A percentile compares a stretch with the other conserved stretches of the same genome.
Conservation (phyloP, 92 coral and sea anemone genomes). For the Palythoa grandis region DNA sequence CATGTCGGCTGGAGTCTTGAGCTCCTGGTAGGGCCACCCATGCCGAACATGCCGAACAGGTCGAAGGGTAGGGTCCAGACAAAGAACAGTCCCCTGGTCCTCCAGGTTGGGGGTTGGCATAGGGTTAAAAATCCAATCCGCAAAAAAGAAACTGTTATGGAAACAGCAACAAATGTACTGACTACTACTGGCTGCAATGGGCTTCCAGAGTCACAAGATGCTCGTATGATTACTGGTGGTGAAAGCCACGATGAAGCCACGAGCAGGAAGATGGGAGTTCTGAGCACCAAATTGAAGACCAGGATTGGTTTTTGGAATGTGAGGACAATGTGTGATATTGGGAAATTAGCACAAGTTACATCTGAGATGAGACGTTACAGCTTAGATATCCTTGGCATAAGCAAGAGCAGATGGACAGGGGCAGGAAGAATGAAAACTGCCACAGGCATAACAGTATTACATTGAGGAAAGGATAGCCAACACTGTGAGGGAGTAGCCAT, state of each 20-base stretch:
- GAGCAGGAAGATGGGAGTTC: slow-evolving; percentile 16
- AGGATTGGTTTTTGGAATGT: slow-evolving; percentile 44
- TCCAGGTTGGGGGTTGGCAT: too few species aligned
- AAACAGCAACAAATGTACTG: too few species aligned
- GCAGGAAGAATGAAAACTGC: slow-evolving; percentile 21
- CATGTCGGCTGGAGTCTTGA: too few species aligned
- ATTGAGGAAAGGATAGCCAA: not conserved
- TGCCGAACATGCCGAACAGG: too few species aligned
- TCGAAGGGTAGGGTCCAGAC: too few species aligned
- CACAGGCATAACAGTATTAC: not conserved
- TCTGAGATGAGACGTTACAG: slow-evolving; percentile 42
- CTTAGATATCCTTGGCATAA: slow-evolving; percentile 44
- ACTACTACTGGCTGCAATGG: too few species aligned
- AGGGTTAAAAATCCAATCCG: too few species aligned
- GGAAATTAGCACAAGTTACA: slow-evolving; percentile 40
- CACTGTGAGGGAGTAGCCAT: not conserved
- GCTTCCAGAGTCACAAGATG: too few species aligned
- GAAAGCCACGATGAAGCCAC: slow-evolving; percentile 9
- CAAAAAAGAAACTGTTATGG: too few species aligned
- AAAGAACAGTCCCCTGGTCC: too few species aligned
- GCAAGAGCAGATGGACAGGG: slow-evolving; percentile 59
- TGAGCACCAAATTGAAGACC: slow-evolving; percentile 38
- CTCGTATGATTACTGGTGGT: not conserved
- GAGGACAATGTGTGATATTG: slow-evolving; percentile 41
- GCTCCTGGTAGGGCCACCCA: too few species aligned